phyloP scores from a whole-genome alignment of 2,113 vertebrate genomes.

The Myrmecobius fasciatus region DNA sequence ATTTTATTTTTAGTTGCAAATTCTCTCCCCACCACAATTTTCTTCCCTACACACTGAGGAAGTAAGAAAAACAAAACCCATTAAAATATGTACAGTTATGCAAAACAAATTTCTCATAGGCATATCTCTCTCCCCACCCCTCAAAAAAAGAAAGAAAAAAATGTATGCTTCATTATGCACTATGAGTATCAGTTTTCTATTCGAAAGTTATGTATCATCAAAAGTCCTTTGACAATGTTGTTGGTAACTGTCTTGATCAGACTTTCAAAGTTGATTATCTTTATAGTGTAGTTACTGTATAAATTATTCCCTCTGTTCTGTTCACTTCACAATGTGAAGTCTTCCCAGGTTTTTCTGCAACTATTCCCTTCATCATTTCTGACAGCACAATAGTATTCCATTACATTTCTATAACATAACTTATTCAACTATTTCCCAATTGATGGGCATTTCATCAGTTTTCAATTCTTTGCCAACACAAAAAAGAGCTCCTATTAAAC shows the following conservation, averaged over 20 bases:
- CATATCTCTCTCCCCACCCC: accelerated
- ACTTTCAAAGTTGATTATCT: background rate
- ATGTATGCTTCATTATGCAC: background rate
- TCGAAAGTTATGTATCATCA: background rate
- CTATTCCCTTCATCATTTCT: background rate
- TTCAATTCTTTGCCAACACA: background rate
- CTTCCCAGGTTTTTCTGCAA: background rate
- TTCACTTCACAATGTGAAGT: background rate
- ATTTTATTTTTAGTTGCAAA: background rate
- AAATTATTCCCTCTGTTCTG: background rate
- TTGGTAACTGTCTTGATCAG: background rate
- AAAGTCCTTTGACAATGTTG: background rate
- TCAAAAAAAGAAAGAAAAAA: accelerated
- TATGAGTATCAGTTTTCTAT: background rate
- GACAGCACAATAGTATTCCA: background rate
- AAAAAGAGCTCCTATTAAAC: background rate
- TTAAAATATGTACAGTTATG: background rate
- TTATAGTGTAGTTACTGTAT: background rate
- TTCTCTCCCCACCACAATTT: background rate
- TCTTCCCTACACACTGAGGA: background rate
- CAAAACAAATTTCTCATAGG: background rate
- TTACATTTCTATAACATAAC: background rate
- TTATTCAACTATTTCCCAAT: background rate
- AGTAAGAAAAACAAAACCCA: background rate
- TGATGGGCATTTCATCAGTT: background rate